These are phyloP conservation scores for Rafetus swinhoei DNA, from an alignment of 2,113 vertebrate species.

Conservation along the genomic window DNA sequence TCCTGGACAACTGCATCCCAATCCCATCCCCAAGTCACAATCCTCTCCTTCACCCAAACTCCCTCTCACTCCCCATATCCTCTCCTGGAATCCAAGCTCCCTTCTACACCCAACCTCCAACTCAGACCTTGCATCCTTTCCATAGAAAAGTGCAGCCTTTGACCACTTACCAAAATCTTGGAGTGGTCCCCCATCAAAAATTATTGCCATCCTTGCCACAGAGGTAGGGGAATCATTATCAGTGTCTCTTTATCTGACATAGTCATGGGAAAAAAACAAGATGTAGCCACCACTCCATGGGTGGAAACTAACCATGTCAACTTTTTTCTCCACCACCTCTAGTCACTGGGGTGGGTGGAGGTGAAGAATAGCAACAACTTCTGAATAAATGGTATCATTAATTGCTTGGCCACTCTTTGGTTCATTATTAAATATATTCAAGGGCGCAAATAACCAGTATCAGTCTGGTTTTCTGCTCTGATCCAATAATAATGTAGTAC, in stretches of 20 bases:
- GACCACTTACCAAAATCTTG: too few species aligned
- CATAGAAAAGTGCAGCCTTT: too few species aligned
- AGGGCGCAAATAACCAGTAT: neutral
- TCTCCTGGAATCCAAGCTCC: too few species aligned
- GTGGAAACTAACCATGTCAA: neutral
- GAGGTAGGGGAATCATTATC: neutral
- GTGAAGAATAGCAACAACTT: neutral
- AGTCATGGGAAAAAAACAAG: rapidly evolving
- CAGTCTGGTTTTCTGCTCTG: neutral
- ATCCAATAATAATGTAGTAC: neutral
- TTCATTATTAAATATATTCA: neutral
- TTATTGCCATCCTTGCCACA: too few species aligned
- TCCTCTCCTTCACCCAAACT: too few species aligned
- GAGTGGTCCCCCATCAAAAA: too few species aligned
- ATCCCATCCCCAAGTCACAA: too few species aligned
- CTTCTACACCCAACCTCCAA: too few species aligned
- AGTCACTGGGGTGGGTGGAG: neutral
- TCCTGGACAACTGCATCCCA: too few species aligned
- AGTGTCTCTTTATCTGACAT: neutral
- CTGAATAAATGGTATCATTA: neutral
- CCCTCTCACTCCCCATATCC: too few species aligned
- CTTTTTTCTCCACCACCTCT: neutral
- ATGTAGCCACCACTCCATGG: neutral
- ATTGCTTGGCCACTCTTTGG: neutral
- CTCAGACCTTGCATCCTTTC: too few species aligned